Evolutionary conservation across 1,140 invertebrate species (phyloP).

Genomic region (Temnothorax nylanderi): DNA sequence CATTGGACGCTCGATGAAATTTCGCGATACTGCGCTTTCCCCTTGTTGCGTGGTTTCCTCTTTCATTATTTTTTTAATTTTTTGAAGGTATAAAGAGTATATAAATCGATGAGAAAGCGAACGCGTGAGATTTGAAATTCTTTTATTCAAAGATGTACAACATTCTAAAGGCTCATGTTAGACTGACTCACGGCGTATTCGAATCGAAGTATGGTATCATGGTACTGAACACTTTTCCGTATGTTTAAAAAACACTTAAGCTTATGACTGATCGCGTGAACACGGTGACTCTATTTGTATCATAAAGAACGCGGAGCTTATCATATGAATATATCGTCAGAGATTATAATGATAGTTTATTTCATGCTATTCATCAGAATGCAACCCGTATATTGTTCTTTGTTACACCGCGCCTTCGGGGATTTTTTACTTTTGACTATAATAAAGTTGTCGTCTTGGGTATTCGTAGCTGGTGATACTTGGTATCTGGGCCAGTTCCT

Average conservation of each 20-base stretch:
- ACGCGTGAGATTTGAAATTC: background rate
- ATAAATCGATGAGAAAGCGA: background rate
- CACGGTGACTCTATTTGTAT: background rate
- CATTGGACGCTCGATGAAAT: conserved; percentile 58
- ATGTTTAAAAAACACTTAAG: background rate
- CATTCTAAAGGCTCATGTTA: background rate
- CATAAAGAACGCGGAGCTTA: background rate
- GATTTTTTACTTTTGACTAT: background rate
- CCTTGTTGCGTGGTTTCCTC: background rate
- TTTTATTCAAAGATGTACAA: background rate
- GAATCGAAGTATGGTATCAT: background rate
- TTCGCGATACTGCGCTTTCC: conserved; percentile 61
- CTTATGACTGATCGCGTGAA: background rate
- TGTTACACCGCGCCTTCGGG: background rate
- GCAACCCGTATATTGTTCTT: background rate
- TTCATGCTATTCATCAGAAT: background rate
- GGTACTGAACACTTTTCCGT: background rate
- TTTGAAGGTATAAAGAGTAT: background rate
- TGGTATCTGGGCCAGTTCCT: conserved; percentile 61
- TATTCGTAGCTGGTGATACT: background rate
- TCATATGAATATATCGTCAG: background rate
- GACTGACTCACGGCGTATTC: background rate
- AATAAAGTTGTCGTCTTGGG: background rate
- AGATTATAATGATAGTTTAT: conserved; percentile 22
- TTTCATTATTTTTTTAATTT: background rate